These are phyloP conservation scores for Buathra laborator DNA, from an alignment of 2,888 invertebrate species.

Conservation along the genomic window DNA sequence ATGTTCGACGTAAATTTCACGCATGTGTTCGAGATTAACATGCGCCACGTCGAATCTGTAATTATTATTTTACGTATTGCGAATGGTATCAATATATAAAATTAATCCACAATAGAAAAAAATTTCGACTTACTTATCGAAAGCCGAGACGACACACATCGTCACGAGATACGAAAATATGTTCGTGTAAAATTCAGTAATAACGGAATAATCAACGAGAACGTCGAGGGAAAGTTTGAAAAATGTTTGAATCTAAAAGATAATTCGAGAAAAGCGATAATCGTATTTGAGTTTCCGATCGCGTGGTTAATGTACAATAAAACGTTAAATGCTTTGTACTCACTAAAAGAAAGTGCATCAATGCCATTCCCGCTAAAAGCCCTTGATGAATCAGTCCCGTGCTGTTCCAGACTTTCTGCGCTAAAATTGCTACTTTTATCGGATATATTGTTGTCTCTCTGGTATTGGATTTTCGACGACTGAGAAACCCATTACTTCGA, in stretches of 20 bases:
- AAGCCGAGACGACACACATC: conserved; percentile 78
- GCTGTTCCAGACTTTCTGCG: conserved; percentile 79
- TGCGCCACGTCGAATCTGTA: conserved; percentile 81
- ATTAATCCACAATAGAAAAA: not conserved
- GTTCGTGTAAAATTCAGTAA: conserved; percentile 79
- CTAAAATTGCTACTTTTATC: conserved; percentile 80
- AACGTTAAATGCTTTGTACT: conserved; percentile 29
- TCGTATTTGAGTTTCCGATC: not conserved
- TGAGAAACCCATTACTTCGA: conserved; percentile 49
- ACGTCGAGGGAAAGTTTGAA: conserved; percentile 76
- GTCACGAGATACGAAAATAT: conserved; percentile 79
- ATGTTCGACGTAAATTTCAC: conserved; percentile 77
- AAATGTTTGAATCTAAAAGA: conserved; percentile 77
- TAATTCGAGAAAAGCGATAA: conserved; percentile 6
- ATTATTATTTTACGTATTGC: conserved; percentile 13
- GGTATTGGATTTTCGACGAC: conserved; percentile 40
- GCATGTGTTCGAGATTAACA: conserved; percentile 76
- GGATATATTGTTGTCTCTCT: conserved; percentile 67
- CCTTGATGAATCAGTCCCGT: conserved; percentile 82
- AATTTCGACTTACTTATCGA: conserved; percentile 78
- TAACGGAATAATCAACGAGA: conserved; percentile 73
- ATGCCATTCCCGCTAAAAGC: conserved; percentile 82
- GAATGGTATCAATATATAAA: not conserved
- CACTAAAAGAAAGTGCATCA: conserved; percentile 82
- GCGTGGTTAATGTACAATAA: no score